Percentiles rank a stretch among this genome's conserved stretches.
Evolutionary conservation across 2,797 vertebrate genomes (phyloP).

Genomic region (Catamblyrhynchus diadema): DNA sequence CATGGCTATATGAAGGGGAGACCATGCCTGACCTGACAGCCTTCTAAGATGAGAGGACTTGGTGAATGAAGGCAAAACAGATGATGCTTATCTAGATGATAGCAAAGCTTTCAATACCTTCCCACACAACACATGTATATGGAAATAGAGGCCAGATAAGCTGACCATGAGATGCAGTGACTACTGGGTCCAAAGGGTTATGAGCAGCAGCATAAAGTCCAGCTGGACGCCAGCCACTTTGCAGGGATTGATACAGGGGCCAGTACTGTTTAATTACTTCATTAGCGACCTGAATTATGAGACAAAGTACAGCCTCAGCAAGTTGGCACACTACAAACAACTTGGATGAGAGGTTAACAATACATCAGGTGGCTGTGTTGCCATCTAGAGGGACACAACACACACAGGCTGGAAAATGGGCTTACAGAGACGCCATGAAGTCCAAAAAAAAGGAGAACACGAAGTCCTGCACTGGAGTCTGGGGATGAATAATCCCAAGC

Average conservation of each 20-base stretch:
- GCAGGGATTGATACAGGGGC: neutral
- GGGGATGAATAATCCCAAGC: neutral
- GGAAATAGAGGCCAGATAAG: neutral
- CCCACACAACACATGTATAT: rapidly evolving
- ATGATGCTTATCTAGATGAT: neutral
- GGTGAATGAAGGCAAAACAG: neutral
- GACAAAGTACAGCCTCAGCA: neutral
- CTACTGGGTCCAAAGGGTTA: neutral
- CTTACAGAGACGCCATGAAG: neutral
- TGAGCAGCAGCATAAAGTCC: neutral
- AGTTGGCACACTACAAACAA: neutral
- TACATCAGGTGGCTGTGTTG: neutral
- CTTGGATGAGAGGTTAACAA: neutral
- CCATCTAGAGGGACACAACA: neutral
- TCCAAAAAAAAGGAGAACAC: neutral
- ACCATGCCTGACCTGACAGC: neutral
- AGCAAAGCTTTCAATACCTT: neutral
- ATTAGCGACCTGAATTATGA: neutral
- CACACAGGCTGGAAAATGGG: neutral
- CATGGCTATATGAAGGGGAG: neutral
- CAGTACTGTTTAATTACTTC: neutral
- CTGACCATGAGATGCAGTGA: neutral
- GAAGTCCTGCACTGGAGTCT: neutral
- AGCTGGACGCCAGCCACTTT: rapidly evolving
- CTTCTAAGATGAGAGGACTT: neutral